These are phyloP conservation scores for Temnothorax longispinosus DNA, from an alignment of 1,140 invertebrate genomes.

Conservation along the genomic window DNA sequence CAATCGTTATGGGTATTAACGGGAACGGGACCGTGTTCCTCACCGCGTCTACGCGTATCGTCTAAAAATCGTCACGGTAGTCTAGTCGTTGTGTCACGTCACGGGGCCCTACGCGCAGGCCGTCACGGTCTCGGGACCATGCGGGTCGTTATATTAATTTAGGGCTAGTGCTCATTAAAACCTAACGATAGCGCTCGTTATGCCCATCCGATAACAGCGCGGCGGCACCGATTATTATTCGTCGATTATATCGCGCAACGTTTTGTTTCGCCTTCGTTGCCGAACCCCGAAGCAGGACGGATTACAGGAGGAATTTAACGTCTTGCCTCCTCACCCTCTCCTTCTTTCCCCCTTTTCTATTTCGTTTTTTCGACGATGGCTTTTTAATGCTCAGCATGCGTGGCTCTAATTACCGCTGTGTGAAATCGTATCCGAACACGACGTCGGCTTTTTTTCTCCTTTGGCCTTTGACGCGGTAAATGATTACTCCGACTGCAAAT, in stretches of 20 bases:
- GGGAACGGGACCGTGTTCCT: slow-evolving; percentile 3
- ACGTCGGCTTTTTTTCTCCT: neutral
- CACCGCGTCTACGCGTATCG: neutral
- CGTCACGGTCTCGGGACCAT: slow-evolving; percentile 57
- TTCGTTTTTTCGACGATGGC: neutral
- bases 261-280: slow-evolving; percentile 74
- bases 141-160: slow-evolving; percentile 74
- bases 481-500: neutral
- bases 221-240: slow-evolving; percentile 68
- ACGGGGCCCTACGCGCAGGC: slow-evolving; percentile 41
- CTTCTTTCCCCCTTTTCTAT: neutral
- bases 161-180: slow-evolving; percentile 74
- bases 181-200: slow-evolving; percentile 74
- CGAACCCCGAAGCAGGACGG: slow-evolving; percentile 55
- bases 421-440: slow-evolving; percentile 29
- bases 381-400: slow-evolving; percentile 39
- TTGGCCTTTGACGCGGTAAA: neutral
- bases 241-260: slow-evolving; percentile 69
- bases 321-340: neutral
- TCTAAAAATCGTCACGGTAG: slow-evolving; percentile 59
- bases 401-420: slow-evolving; percentile 39
- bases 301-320: slow-evolving; percentile 55
- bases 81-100: slow-evolving; percentile 61
- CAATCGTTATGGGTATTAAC: slow-evolving; percentile 49
- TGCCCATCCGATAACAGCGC: slow-evolving; percentile 68